phyloP scores from a whole-genome alignment of 2,113 vertebrate genomes.

The Sterrhoptilus dennistouni region DNA sequence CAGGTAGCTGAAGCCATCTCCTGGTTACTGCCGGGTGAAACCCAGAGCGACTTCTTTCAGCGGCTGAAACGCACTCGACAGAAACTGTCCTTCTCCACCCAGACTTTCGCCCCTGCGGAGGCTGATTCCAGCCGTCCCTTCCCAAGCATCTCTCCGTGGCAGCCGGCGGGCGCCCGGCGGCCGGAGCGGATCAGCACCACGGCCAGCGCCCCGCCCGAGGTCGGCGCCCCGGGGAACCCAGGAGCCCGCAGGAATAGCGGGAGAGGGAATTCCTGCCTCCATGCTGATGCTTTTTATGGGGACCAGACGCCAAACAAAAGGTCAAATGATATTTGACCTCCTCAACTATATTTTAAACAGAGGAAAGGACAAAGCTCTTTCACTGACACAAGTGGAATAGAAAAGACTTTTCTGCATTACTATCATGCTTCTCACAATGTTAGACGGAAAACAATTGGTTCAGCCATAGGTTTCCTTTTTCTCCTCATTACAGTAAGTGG shows the following conservation, averaged over 20 bases:
- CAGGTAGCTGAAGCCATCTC: conserved; percentile 63
- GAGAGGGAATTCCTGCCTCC: neutral
- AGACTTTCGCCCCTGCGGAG: neutral
- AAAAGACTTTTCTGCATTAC: fast-evolving
- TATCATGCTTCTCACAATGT: neutral
- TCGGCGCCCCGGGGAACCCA: neutral
- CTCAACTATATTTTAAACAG: neutral
- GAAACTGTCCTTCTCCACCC: neutral
- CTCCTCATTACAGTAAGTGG: neutral
- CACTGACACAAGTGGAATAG: neutral
- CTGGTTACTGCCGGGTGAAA: conserved; percentile 49
- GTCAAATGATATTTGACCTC: neutral
- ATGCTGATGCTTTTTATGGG: neutral
- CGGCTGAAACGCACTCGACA: neutral
- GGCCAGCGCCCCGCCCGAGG: conserved; percentile 14
- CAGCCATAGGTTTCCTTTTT: neutral
- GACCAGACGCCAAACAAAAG: neutral
- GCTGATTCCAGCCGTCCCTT: neutral
- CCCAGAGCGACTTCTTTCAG: conserved; percentile 14
- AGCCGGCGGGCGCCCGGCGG: neutral
- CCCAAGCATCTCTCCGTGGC: neutral
- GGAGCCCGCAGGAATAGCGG: fast-evolving
- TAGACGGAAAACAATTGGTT: neutral
- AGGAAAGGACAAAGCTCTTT: neutral
- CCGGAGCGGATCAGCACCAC: conserved; percentile 40